Percentiles rank a stretch among this genome's conserved stretches.
Evolutionary conservation across 2,888 invertebrate species (phyloP).

Genomic region (Brenthis ino): DNA sequence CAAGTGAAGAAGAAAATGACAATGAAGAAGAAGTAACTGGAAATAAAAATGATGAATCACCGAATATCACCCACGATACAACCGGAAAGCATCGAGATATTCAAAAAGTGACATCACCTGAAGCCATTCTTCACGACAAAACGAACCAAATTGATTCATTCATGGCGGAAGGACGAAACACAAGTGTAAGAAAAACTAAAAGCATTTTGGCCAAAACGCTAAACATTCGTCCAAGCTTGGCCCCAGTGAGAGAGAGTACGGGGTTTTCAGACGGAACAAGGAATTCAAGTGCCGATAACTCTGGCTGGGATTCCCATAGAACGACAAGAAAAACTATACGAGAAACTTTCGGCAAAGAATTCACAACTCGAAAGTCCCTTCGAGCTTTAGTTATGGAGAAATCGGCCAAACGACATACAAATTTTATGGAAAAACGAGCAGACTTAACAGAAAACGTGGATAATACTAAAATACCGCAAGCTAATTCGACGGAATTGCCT

Average conservation of each 20-base stretch:
- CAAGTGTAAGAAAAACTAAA: slow-evolving; percentile 56
- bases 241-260: slow-evolving; percentile 53
- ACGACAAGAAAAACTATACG: slow-evolving; percentile 68
- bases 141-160: slow-evolving; percentile 53
- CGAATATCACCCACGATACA: slow-evolving; percentile 53
- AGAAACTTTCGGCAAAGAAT: slow-evolving; percentile 70
- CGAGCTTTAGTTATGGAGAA: slow-evolving; percentile 72
- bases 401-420: slow-evolving; percentile 61
- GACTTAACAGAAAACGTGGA: background rate
- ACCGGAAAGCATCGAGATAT: slow-evolving; percentile 53
- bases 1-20: slow-evolving; percentile 34
- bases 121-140: slow-evolving; percentile 53
- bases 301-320: slow-evolving; percentile 75
- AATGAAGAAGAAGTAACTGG: slow-evolving; percentile 24
- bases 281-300: slow-evolving; percentile 65
- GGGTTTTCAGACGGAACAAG: slow-evolving; percentile 55
- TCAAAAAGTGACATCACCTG: slow-evolving; percentile 52
- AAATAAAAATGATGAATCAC: slow-evolving; percentile 34
- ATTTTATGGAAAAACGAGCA: slow-evolving; percentile 13
- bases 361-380: slow-evolving; percentile 66
- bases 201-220: slow-evolving; percentile 52
- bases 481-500: slow-evolving; percentile 33
- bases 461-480: slow-evolving; percentile 23
- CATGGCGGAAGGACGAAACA: slow-evolving; percentile 50
- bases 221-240: slow-evolving; percentile 52